A percentile compares a stretch with the other conserved stretches of the same genome.
phyloP scores from a whole-genome alignment of 2,888 invertebrate genomes.

The Trimorus sp. region DNA sequence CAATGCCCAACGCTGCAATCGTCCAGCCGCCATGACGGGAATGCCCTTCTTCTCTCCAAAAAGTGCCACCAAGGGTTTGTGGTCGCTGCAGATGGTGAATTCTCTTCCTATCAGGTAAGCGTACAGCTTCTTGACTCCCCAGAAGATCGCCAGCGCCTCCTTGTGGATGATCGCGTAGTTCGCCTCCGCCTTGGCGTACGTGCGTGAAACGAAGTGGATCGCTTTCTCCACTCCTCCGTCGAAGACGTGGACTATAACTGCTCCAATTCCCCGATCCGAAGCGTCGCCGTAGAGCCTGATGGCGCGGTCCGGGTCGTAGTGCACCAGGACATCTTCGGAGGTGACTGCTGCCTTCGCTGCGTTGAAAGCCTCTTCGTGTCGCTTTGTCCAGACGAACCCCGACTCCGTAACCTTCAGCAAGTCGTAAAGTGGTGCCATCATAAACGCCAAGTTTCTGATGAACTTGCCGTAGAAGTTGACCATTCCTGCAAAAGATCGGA shows the following conservation, averaged over 20 bases:
- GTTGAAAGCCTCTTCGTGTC: constrained; percentile 28
- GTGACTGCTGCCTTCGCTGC: constrained; percentile 20
- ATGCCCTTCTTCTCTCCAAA: too few species aligned
- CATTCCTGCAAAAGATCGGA: constrained; percentile 33
- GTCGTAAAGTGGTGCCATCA: constrained; percentile 21
- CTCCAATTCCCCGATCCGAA: constrained; percentile 71
- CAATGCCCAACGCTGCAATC: too few species aligned
- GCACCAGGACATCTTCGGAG: constrained; percentile 30
- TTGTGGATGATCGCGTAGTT: constrained; percentile 38
- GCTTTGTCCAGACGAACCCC: not conserved
- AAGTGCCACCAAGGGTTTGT: too few species aligned
- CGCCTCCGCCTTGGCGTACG: constrained; percentile 71
- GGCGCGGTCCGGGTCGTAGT: constrained; percentile 54
- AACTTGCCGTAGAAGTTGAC: constrained; percentile 51
- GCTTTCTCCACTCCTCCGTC: constrained; percentile 70
- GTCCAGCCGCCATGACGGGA: too few species aligned
- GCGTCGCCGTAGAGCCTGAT: constrained; percentile 56
- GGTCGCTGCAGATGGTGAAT: too few species aligned
- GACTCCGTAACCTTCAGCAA: not conserved
- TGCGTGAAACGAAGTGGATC: constrained; percentile 72
- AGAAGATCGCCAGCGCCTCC: not conserved
- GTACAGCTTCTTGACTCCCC: not conserved
- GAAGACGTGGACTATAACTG: constrained; percentile 70
- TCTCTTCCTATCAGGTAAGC: too few species aligned
- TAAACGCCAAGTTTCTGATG: constrained; percentile 5